phyloP scores from a whole-genome alignment of 1,140 invertebrate species.

The Drosophila hydei region DNA sequence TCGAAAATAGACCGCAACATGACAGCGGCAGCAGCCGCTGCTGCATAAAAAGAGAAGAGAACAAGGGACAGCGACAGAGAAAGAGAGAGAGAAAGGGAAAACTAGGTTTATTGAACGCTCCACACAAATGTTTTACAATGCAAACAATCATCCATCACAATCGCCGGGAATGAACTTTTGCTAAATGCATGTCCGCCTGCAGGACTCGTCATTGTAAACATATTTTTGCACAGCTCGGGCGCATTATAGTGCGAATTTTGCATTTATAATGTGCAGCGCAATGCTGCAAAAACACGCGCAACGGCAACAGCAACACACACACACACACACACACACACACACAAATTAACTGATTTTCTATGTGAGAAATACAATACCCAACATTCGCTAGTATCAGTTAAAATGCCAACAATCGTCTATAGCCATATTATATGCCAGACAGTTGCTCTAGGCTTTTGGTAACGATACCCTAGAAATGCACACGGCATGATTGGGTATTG shows the following conservation, averaged over 20 bases:
- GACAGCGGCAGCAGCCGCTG: too few species aligned
- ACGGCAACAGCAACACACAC: slow-evolving; percentile 3
- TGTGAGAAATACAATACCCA: slow-evolving; percentile 40
- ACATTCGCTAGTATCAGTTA: slow-evolving; percentile 9
- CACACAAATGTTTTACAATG: slow-evolving; percentile 65
- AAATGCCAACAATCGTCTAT: neutral
- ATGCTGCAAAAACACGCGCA: slow-evolving; percentile 8
- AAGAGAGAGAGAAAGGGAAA: slow-evolving; percentile 3
- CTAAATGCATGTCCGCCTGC: slow-evolving; percentile 37
- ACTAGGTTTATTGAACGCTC: slow-evolving; percentile 1
- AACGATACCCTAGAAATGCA: too few species aligned
- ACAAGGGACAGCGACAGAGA: neutral
- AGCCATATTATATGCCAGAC: slow-evolving; percentile 6
- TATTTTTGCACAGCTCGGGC: slow-evolving; percentile 43
- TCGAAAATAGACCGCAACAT: slow-evolving; percentile 4
- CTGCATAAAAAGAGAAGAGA: neutral
- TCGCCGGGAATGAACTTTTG: slow-evolving; percentile 62
- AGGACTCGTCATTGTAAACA: slow-evolving; percentile 44
- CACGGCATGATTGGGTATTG: too few species aligned
- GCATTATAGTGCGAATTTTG: slow-evolving; percentile 78
- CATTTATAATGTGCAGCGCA: slow-evolving; percentile 66
- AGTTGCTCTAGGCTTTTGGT: slow-evolving; percentile 11
- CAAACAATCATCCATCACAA: slow-evolving; percentile 80
- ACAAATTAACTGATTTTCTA: slow-evolving; percentile 66
- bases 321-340: slow-evolving; percentile 15